Evolutionary conservation across 2,113 vertebrate genomes (phyloP).

Genomic region (Gadus macrocephalus): DNA sequence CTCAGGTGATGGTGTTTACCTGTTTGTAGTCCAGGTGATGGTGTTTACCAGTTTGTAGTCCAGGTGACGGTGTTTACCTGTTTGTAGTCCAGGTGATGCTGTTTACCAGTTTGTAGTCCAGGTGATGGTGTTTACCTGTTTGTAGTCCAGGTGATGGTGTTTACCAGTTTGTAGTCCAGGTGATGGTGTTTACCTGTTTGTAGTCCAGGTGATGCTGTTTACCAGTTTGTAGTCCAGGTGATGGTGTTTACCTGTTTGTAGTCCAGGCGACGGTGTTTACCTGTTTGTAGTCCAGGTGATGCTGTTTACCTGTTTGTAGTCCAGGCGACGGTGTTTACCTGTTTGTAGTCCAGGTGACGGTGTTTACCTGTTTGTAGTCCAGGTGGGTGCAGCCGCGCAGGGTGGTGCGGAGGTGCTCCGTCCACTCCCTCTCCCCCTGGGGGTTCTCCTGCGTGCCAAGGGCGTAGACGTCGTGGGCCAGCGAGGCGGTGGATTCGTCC

Average conservation of each 20-base stretch:
- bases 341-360: slow-evolving; percentile 60
- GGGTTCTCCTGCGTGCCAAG: slow-evolving; percentile 86
- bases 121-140: slow-evolving; percentile 18
- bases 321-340: slow-evolving; percentile 35
- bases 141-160: too few relatives aligned
- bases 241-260: slow-evolving; percentile 31
- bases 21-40: too few relatives aligned
- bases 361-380: slow-evolving; percentile 78
- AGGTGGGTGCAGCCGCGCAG: slow-evolving; percentile 75
- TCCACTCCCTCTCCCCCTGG: slow-evolving; percentile 85
- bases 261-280: slow-evolving; percentile 49
- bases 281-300: slow-evolving; percentile 59
- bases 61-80: too few relatives aligned
- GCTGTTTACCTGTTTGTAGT: slow-evolving; percentile 76
- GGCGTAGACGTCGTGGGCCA: slow-evolving; percentile 83
- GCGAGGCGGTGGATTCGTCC: slow-evolving; percentile 69
- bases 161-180: too few relatives aligned
- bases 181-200: too few relatives aligned
- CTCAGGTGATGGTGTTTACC: too few relatives aligned
- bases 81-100: too few relatives aligned
- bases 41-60: too few relatives aligned
- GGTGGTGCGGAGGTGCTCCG: slow-evolving; percentile 74
- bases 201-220: background rate
- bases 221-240: slow-evolving; percentile 81
- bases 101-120: too few relatives aligned